phyloP scores from a whole-genome alignment of 2,113 vertebrate genomes.

The Catharus bicknelli region DNA sequence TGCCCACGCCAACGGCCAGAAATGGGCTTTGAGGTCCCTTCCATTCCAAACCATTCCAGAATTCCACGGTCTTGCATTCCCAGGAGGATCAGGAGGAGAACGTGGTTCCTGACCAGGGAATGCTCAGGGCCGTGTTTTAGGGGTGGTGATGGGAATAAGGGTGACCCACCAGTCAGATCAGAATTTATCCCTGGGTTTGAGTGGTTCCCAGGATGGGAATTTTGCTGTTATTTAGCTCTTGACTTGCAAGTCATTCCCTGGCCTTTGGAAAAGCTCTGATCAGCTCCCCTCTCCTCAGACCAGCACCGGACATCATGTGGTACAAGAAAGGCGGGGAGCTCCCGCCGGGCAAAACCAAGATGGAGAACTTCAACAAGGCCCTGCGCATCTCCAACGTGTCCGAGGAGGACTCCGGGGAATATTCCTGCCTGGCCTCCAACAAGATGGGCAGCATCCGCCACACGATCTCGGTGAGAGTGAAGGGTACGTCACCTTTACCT shows the following conservation, averaged over 20 bases:
- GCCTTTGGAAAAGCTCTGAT: background rate
- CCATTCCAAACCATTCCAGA: background rate
- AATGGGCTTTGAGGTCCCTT: background rate
- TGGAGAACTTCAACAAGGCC: conserved; percentile 92
- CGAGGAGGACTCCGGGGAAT: conserved; percentile 92
- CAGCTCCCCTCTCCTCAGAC: conserved; percentile 70
- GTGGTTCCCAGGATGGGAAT: background rate
- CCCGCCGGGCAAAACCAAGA: conserved; percentile 82
- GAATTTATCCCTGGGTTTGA: background rate
- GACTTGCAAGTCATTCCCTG: background rate
- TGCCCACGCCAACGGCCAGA: rapidly evolving
- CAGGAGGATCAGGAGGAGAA: background rate
- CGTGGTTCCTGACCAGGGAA: rapidly evolving
- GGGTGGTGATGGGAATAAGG: background rate
- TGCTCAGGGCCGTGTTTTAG: background rate
- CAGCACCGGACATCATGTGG: conserved; percentile 91
- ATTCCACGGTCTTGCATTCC: background rate
- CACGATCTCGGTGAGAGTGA: conserved; percentile 93
- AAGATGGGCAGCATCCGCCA: conserved; percentile 92
- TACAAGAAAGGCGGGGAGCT: conserved; percentile 95
- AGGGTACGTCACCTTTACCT: conserved; percentile 84
- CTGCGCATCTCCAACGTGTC: conserved; percentile 88
- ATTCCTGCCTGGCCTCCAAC: conserved; percentile 94
- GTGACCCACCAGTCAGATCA: background rate
- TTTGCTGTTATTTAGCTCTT: rapidly evolving